Base-by-base conservation (phyloP, 1,140 invertebrate species). In the Dendroctonus ponderosae region DNA sequence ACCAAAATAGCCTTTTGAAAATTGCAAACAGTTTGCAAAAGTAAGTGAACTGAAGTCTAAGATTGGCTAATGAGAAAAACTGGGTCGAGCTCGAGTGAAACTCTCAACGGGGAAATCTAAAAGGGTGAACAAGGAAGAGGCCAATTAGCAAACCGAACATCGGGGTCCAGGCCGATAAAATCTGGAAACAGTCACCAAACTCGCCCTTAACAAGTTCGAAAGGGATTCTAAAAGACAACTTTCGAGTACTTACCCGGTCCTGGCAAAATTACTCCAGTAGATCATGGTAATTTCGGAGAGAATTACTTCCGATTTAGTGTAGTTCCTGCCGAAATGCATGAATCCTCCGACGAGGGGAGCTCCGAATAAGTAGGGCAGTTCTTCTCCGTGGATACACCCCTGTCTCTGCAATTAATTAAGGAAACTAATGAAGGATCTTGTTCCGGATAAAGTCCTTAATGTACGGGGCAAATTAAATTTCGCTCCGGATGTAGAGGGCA, bases 221-320 rank as follows among this genome's bases (percentile, higher is more conserved):
- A 60, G 11, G 57, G 60, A 62, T 48, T 41, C 40, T 62, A 14
- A 26, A 26, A 26, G 26, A 26, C 26, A 26, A 26, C 26, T 52
- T 9, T 52, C n/a, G 26, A 40, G 11, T 12, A 85, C 89, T 89
- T 83, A 98, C 96, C 97, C 97, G n/a, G 90, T 93, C 78, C 92
- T 91, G 9, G 93, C 94, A 78, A 99, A 99, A 82, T 98, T 99
- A n/a, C 93, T 90, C 82, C 96, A 91, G 77, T 96, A 97, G 38
- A 91, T 87, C 85, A 99, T 97, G 53, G 97, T 91, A 61, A 91
- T 91, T 80, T 97, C 93, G 0, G 94, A 91, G 6, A 99, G 83
- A 54, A 89, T 86, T 58, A 91, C 85, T 82, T 99, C 96, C 14
- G 89, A 86, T 78, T 91, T 91, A 6, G 91, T 96, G 80, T 94